Conservation (phyloP, 2,113 vertebrate genomes). For the Mustela nigripes region DNA sequence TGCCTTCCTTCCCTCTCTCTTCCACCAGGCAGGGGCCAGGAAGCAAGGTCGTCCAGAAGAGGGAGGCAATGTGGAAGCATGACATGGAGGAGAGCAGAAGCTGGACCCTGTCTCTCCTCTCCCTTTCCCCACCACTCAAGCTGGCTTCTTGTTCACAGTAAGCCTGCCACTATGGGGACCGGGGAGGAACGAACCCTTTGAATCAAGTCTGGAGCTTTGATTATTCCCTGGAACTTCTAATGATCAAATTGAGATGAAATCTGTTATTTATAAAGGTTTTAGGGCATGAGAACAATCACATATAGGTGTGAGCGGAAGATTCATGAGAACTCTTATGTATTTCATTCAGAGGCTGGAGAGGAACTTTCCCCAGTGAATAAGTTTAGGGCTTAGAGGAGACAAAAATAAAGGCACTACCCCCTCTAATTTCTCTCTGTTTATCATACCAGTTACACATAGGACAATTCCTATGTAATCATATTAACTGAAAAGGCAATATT, state of each 20-base stretch:
- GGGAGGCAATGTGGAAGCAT: too few relatives aligned
- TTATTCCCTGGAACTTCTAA: not conserved
- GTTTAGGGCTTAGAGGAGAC: not conserved
- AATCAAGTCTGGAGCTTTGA: not conserved
- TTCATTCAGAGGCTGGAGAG: not conserved
- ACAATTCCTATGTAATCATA: not conserved
- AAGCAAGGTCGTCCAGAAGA: not conserved
- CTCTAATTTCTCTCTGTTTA: not conserved
- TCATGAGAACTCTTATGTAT: not conserved
- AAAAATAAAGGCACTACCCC: not conserved
- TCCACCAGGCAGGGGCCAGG: fast-evolving
- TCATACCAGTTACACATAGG: not conserved
- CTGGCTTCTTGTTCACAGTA: not conserved
- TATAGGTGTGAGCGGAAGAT: not conserved
- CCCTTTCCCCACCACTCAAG: not conserved
- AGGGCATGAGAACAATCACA: not conserved
- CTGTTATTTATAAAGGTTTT: not conserved
- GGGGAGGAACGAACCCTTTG: not conserved
- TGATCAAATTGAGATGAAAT: not conserved
- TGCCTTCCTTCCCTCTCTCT: not conserved
- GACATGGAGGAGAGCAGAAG: not conserved
- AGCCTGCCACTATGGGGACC: fast-evolving
- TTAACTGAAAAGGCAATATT: not conserved
- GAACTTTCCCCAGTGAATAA: not conserved
- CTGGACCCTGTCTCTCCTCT: not conserved